These are phyloP conservation scores for Trachymyrmex cornetzi DNA, from an alignment of 1,140 invertebrate species.

Conservation along the genomic window DNA sequence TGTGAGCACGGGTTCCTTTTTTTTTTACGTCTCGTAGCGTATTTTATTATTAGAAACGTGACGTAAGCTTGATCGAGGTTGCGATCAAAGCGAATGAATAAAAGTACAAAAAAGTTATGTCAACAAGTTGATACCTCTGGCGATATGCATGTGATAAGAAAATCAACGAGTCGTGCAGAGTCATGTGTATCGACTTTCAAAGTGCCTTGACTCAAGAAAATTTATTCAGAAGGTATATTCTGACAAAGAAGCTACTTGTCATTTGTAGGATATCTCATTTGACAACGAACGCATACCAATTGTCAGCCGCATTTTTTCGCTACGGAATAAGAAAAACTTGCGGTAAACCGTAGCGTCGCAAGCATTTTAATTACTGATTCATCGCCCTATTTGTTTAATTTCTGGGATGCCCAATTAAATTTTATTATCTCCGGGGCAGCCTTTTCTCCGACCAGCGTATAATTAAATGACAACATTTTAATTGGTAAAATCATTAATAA, in stretches of 20 bases:
- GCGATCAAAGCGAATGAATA: not conserved
- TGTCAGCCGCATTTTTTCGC: slow-evolving; percentile 30
- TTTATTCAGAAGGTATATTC: slow-evolving; percentile 24
- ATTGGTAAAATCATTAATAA: not conserved
- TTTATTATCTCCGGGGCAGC: not conserved
- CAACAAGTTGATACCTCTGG: not conserved
- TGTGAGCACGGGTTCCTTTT: not conserved
- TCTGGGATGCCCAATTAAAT: slow-evolving; percentile 14
- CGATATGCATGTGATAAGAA: not conserved
- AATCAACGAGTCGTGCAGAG: not conserved
- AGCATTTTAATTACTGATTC: slow-evolving; percentile 30
- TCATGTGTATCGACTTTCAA: slow-evolving; percentile 8
- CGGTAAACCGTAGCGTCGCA: slow-evolving; percentile 30
- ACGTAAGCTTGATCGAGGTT: not conserved
- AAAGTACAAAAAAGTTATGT: slow-evolving; percentile 1
- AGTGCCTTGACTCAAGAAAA: not conserved
- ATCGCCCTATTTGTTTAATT: slow-evolving; percentile 23
- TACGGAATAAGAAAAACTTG: slow-evolving; percentile 36
- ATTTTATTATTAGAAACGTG: slow-evolving; percentile 22
- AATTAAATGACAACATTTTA: not conserved
- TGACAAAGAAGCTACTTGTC: slow-evolving; percentile 37
- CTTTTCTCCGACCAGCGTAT: not conserved
- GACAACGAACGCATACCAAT: slow-evolving; percentile 34
- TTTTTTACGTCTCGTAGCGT: not conserved
- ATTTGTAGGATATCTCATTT: slow-evolving; percentile 19